These are phyloP conservation scores for Pangasius djambal DNA, from an alignment of 2,797 vertebrate genomes.

Conservation along the genomic window DNA sequence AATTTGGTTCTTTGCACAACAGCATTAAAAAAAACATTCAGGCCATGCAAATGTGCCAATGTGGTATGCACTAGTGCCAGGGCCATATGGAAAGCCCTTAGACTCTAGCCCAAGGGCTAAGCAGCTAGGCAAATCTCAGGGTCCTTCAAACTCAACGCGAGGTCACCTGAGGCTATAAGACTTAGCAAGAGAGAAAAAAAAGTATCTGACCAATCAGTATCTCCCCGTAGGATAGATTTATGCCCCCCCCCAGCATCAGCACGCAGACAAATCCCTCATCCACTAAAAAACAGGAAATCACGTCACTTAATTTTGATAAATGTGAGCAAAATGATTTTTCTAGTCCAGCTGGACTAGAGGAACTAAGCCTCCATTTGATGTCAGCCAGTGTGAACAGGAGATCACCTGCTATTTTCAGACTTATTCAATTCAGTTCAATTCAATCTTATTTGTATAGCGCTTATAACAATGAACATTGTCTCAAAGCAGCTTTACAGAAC, in stretches of 20 bases:
- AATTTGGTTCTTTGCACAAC: slow-evolving; percentile 77
- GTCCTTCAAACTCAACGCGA: slow-evolving; percentile 39
- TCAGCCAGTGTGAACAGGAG: background rate
- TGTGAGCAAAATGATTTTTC: background rate
- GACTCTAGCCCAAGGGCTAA: background rate
- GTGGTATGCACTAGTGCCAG: slow-evolving; percentile 33
- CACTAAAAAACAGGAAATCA: background rate
- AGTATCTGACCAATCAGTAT: no score
- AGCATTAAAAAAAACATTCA: slow-evolving; percentile 66
- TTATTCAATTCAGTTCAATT: no score
- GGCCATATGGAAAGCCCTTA: slow-evolving; percentile 50
- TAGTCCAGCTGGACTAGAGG: background rate
- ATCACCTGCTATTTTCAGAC: background rate
- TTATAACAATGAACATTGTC: no score
- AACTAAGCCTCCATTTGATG: background rate
- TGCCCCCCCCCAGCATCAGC: background rate
- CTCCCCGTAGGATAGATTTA: background rate
- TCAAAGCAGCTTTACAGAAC: no score
- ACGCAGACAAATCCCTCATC: background rate
- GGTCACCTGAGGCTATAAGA: background rate
- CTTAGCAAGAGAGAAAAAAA: background rate
- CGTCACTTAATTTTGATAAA: background rate
- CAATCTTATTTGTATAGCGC: no score
- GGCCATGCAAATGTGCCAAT: slow-evolving; percentile 72
- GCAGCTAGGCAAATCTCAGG: slow-evolving; percentile 50